Conservation (phyloP, 2,888 invertebrate genomes). For the Pristionchus entomophagus region DNA sequence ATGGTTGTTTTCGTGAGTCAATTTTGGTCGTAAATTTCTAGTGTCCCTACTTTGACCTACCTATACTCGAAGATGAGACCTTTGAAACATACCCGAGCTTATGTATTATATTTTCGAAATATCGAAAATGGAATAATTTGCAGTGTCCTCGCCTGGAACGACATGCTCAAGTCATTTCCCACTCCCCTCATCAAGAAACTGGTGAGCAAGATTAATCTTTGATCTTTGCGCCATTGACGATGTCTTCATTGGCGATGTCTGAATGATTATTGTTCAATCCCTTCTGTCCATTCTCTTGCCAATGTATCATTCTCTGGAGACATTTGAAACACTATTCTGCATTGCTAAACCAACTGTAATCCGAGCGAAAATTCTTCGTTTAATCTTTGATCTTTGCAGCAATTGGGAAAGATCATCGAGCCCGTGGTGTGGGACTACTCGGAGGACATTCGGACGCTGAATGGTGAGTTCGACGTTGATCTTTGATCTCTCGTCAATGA, state of each 20-base stretch:
- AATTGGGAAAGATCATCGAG: slow-evolving; percentile 62
- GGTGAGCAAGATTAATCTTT: neutral
- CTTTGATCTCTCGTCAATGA: neutral
- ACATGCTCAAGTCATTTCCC: slow-evolving; percentile 82
- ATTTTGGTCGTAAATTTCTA: too few species aligned
- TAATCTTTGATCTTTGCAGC: slow-evolving; percentile 49
- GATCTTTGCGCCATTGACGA: neutral
- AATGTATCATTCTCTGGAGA: too few species aligned
- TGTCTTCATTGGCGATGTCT: slow-evolving; percentile 57
- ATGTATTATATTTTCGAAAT: neutral
- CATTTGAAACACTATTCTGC: too few species aligned
- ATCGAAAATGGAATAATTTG: slow-evolving; percentile 44
- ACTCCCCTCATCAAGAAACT: slow-evolving; percentile 41
- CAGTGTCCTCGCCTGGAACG: slow-evolving; percentile 86
- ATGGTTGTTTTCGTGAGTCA: too few species aligned
- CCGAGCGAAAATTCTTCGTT: too few species aligned
- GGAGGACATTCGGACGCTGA: slow-evolving; percentile 66
- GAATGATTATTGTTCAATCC: too few species aligned
- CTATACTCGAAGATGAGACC: too few species aligned
- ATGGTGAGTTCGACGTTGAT: slow-evolving; percentile 51
- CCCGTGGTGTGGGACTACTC: slow-evolving; percentile 74
- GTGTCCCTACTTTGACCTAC: too few species aligned
- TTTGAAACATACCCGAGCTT: neutral
- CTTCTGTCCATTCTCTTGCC: too few species aligned
- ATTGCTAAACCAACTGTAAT: too few species aligned